These are phyloP conservation scores for Choloepus didactylus DNA, from an alignment of 2,797 vertebrate species.

Conservation along the genomic window DNA sequence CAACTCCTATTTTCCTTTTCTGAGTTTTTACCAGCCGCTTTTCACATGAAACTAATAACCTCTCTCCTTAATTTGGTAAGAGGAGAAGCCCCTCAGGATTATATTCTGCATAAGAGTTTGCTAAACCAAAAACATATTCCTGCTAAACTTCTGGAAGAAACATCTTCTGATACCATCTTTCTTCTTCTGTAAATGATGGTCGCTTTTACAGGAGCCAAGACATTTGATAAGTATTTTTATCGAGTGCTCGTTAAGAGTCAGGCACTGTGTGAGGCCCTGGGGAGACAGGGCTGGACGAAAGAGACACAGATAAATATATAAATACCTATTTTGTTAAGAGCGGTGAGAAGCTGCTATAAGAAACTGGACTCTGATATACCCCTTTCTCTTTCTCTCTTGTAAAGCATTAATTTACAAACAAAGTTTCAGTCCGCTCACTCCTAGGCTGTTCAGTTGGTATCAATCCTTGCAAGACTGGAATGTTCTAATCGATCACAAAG, in stretches of 20 bases:
- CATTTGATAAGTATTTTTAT: background rate
- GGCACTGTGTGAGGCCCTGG: background rate
- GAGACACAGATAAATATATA: background rate
- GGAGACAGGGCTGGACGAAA: background rate
- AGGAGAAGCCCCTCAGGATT: background rate
- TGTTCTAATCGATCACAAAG: fast-evolving
- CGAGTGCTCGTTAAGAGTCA: background rate
- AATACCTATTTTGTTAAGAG: background rate
- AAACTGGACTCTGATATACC: background rate
- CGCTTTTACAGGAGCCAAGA: background rate
- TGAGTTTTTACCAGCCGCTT: background rate
- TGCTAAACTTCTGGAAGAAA: background rate
- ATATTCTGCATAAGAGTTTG: background rate
- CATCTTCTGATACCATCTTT: background rate
- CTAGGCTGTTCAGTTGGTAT: background rate
- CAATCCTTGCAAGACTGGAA: background rate
- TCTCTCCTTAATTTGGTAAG: background rate
- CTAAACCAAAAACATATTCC: background rate
- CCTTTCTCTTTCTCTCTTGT: background rate
- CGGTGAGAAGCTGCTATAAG: background rate
- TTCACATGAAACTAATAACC: background rate
- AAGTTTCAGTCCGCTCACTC: background rate
- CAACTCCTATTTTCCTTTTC: conserved; percentile 34
- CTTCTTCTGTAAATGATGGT: background rate
- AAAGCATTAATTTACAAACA: background rate